Conservation (phyloP, 2,797 vertebrate species). For the Argya squamiceps region DNA sequence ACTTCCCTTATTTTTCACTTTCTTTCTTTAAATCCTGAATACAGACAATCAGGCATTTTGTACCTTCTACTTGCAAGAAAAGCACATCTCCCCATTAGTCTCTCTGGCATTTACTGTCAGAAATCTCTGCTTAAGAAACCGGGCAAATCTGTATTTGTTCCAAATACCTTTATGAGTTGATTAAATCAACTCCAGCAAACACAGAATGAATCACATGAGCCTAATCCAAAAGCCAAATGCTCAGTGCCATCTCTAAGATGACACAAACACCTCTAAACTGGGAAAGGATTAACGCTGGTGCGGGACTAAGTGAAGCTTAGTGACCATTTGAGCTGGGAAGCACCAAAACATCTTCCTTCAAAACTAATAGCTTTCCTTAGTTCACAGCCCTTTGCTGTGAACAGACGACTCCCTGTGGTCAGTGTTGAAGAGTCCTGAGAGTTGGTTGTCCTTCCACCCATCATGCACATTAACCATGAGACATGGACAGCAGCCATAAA, state of each 20-base stretch:
- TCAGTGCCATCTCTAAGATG: neutral
- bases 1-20: neutral
- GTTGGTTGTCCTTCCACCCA: neutral
- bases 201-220: neutral
- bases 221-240: neutral
- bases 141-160: neutral
- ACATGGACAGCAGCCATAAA: rapidly evolving
- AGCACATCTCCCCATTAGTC: neutral
- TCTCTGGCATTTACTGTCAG: neutral
- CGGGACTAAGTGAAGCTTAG: neutral
- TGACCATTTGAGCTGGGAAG: neutral
- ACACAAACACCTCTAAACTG: neutral
- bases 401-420: neutral
- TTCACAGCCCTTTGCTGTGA: neutral
- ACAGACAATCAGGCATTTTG: neutral
- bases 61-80: neutral
- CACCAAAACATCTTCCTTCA: neutral
- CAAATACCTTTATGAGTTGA: neutral
- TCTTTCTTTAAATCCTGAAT: neutral
- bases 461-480: neutral
- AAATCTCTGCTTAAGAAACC: neutral
- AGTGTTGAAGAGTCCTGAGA: rapidly evolving
- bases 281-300: neutral
- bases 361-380: neutral
- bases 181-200: neutral